Conservation (phyloP, 92 coral and sea anemone species). For the Zoanthus solanderi region DNA sequence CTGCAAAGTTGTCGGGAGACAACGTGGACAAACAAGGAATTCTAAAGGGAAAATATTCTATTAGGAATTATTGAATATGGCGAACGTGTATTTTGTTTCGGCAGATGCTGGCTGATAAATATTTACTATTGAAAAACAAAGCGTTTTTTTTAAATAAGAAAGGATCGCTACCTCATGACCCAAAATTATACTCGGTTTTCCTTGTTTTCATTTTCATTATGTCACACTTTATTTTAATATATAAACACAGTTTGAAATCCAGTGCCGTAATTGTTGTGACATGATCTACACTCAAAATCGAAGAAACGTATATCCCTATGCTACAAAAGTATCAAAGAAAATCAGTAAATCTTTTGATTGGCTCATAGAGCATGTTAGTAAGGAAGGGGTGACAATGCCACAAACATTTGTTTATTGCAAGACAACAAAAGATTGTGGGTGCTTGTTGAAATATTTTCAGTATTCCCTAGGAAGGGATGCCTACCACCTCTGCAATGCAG, state of each 20-base stretch:
- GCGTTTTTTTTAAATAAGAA: too few species aligned
- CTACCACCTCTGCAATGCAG: conserved; percentile 7
- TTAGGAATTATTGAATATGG: neutral
- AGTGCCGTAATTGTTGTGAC: neutral
- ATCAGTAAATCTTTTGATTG: conserved; percentile 21
- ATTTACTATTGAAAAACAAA: too few species aligned
- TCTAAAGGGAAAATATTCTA: conserved; percentile 43
- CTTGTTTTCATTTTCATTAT: too few species aligned
- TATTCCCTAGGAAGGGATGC: conserved; percentile 40
- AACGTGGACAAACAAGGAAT: conserved; percentile 52
- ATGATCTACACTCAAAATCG: conserved; percentile 46
- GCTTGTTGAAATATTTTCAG: conserved; percentile 29
- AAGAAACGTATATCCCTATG: conserved; percentile 37
- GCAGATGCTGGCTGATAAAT: too few species aligned
- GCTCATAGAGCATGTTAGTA: conserved; percentile 38
- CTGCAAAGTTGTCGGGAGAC: conserved; percentile 43
- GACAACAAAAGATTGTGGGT: conserved; percentile 37
- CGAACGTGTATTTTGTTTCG: too few species aligned
- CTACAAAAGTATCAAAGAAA: conserved; percentile 14
- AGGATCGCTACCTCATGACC: too few species aligned
- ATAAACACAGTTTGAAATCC: too few species aligned
- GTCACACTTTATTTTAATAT: too few species aligned
- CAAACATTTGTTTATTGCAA: conserved; percentile 53
- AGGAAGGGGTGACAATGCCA: conserved; percentile 40
- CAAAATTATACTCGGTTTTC: too few species aligned